These are phyloP conservation scores for Hyalella azteca DNA, from an alignment of 2,888 invertebrate species.

Conservation along the genomic window DNA sequence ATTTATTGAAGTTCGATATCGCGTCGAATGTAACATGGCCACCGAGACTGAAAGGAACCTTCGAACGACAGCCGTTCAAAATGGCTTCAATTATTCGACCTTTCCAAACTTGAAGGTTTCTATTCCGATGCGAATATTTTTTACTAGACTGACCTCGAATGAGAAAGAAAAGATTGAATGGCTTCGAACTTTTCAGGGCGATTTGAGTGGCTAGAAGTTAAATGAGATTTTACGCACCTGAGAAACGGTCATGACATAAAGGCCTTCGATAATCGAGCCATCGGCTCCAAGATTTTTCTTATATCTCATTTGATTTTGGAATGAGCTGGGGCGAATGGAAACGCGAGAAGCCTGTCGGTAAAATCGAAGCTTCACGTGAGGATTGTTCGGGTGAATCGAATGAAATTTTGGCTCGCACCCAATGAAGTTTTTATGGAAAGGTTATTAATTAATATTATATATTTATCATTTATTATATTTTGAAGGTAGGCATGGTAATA, in stretches of 20 bases:
- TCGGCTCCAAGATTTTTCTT: no score
- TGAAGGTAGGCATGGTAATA: no score
- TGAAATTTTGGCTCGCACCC: no score
- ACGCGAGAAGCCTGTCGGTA: no score
- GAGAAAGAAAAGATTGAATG: background rate
- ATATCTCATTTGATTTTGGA: no score
- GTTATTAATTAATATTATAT: no score
- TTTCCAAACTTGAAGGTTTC: slow-evolving; percentile 31
- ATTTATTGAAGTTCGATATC: slow-evolving; percentile 29
- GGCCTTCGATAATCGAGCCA: slow-evolving; percentile 5
- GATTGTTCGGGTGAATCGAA: no score
- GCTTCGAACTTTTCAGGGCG: background rate
- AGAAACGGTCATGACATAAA: background rate
- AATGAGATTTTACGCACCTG: slow-evolving; percentile 33
- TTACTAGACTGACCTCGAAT: background rate
- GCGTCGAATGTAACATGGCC: background rate
- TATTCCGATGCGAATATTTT: background rate
- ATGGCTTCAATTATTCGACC: slow-evolving; percentile 32
- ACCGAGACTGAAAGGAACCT: background rate
- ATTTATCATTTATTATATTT: no score
- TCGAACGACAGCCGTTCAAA: slow-evolving; percentile 6
- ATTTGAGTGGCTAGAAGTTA: slow-evolving; percentile 14
- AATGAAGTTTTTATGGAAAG: no score
- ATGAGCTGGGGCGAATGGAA: no score
- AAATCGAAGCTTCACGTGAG: no score